Percentiles rank a stretch among this genome's conserved stretches.
Conservation (phyloP, 2,888 invertebrate species). For the Drosophila trichaetosa region DNA sequence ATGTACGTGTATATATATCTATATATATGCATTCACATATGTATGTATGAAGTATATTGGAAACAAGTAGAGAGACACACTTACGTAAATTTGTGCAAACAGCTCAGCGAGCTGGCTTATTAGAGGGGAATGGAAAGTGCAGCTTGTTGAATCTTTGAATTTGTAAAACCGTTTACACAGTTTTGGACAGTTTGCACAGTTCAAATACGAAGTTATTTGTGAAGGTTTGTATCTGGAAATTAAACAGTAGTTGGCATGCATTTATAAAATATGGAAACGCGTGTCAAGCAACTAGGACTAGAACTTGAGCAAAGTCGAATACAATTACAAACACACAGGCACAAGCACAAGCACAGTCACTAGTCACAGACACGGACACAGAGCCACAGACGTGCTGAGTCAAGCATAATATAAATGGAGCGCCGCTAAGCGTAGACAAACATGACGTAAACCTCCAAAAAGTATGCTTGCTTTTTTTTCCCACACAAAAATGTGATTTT, state of each 20-base stretch:
- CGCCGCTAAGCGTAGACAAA: slow-evolving; percentile 61
- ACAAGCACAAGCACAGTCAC: slow-evolving; percentile 19
- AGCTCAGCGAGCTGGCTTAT: slow-evolving; percentile 50
- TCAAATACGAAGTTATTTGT: slow-evolving; percentile 19
- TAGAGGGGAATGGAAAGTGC: slow-evolving; percentile 46
- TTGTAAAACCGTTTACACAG: slow-evolving; percentile 32
- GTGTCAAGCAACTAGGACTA: slow-evolving; percentile 23
- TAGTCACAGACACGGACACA: slow-evolving; percentile 35
- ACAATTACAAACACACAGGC: slow-evolving; percentile 29
- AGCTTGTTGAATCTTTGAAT: slow-evolving; percentile 57
- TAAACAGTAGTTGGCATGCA: slow-evolving; percentile 57
- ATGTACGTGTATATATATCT: slow-evolving; percentile 1
- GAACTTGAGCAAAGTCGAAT: slow-evolving; percentile 19
- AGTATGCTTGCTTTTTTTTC: slow-evolving; percentile 64
- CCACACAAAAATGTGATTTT: slow-evolving; percentile 8
- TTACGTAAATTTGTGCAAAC: slow-evolving; percentile 66
- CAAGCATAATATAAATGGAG: slow-evolving; percentile 35
- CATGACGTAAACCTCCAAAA: slow-evolving; percentile 78
- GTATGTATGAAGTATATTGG: slow-evolving; percentile 3
- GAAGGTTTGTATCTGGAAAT: slow-evolving; percentile 28
- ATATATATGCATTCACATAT: slow-evolving; percentile 23
- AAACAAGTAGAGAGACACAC: slow-evolving; percentile 41
- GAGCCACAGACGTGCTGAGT: slow-evolving; percentile 35
- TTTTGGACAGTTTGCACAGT: slow-evolving; percentile 26
- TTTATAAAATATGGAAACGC: slow-evolving; percentile 33